A percentile compares a stretch with the other conserved stretches of the same genome.
Conservation (phyloP, 2,888 invertebrate genomes). For the Hirtodrosophila alboralis region DNA sequence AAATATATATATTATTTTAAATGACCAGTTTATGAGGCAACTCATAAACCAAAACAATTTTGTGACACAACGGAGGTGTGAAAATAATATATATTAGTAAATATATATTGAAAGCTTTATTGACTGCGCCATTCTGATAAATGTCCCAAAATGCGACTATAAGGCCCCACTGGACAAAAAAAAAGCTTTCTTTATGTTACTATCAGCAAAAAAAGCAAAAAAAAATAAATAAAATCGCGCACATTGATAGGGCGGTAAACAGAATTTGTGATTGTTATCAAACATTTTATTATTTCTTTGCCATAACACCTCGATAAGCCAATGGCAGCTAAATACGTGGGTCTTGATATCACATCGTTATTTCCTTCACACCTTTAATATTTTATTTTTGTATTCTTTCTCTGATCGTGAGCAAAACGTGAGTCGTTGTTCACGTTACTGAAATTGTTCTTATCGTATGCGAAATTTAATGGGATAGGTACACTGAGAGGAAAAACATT, state of each 20-base stretch:
- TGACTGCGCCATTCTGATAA: conserved; percentile 48
- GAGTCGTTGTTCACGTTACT: conserved; percentile 6
- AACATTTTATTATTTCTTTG: conserved; percentile 58
- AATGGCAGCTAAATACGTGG: conserved; percentile 19
- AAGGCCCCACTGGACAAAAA: conserved; percentile 21
- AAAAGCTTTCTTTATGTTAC: conserved; percentile 22
- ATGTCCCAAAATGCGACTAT: conserved; percentile 16
- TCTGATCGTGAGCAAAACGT: conserved; percentile 34
- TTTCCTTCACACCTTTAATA: too few relatives aligned
- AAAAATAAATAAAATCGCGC: conserved; percentile 21
- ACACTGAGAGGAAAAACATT: too few relatives aligned
- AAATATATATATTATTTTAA: conserved; percentile 7
- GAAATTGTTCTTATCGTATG: not conserved
- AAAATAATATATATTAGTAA: conserved; percentile 8
- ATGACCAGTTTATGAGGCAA: conserved; percentile 28
- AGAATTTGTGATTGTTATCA: conserved; percentile 54
- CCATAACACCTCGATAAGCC: conserved; percentile 31
- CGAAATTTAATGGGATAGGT: not conserved
- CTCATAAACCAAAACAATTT: conserved; percentile 56
- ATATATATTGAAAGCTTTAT: conserved; percentile 50
- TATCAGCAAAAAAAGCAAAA: conserved; percentile 19
- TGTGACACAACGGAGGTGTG: conserved; percentile 31
- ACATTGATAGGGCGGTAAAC: conserved; percentile 41
- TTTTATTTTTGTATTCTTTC: not conserved
- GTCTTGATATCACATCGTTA: not conserved